Evolutionary conservation across 1,140 invertebrate genomes (phyloP).

Genomic region (Heliconius hewitsoni): DNA sequence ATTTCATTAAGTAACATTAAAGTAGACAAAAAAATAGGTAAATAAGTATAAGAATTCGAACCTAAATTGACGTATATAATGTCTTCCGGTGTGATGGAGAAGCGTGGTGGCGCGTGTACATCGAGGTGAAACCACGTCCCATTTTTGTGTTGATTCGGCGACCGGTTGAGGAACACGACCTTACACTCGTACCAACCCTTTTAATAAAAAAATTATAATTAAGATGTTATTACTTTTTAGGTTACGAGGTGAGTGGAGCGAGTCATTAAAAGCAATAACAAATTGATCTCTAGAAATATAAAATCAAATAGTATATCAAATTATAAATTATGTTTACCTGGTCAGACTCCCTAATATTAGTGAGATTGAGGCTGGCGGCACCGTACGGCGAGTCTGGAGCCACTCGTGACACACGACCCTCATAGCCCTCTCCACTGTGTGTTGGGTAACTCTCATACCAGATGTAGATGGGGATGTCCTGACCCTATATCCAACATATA

Average conservation of each 20-base stretch:
- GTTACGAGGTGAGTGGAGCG: neutral
- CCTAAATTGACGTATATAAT: conserved; percentile 96
- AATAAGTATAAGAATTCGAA: conserved; percentile 41
- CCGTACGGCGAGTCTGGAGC: conserved; percentile 92
- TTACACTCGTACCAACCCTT: conserved; percentile 98
- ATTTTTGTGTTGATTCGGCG: conserved; percentile 93
- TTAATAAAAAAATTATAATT: conserved; percentile 13
- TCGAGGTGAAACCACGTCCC: conserved; percentile 98
- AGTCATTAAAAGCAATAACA: neutral
- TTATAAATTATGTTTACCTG: conserved; percentile 77
- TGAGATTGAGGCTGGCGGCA: conserved; percentile 95
- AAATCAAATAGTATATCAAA: neutral
- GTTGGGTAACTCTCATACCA: conserved; percentile 98
- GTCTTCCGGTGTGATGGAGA: conserved; percentile 95
- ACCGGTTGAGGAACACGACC: conserved; percentile 96
- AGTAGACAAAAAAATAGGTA: neutral
- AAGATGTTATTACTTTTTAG: neutral
- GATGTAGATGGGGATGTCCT: conserved; percentile 97
- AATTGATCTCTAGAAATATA: neutral
- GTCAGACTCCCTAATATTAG: conserved; percentile 94
- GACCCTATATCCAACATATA: conserved; percentile 84
- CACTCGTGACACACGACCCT: conserved; percentile 93
- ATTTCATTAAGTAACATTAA: too few relatives aligned
- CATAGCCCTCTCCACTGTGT: conserved; percentile 95
- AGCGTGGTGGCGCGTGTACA: conserved; percentile 96